These are phyloP conservation scores for roundworm (Caenorhabditis elegans) DNA, from an alignment of 1,140 invertebrate species.

Conservation along the genomic window WBcel235 BX284603.4:6786501-6787000, in stretches of 20 bases:
- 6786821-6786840: constrained; percentile 8
- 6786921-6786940: not conserved
- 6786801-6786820: constrained; percentile 41
- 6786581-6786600: constrained; percentile 10
- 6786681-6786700: constrained; percentile 48
- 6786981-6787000: constrained; percentile 19
- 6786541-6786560: not conserved
- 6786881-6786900: constrained; percentile 42
- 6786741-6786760: constrained; percentile 13
- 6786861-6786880: constrained; percentile 27
- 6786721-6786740: not conserved
- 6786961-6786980: constrained; percentile 33
- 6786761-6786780: constrained; percentile 40
- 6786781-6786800: constrained; percentile 23
- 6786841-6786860: not conserved
- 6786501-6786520: constrained; percentile 40
- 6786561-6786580: not conserved
- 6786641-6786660: constrained; percentile 30
- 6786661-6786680: constrained; percentile 12
- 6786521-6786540: constrained; percentile 13
- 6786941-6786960: constrained; percentile 36
- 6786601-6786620: constrained; percentile 45
- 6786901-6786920: constrained; percentile 32
- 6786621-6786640: constrained; percentile 29
- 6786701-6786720: constrained; percentile 28